Percentiles rank a stretch among this genome's conserved stretches.
Evolutionary conservation across 2,797 vertebrate genomes (phyloP).

Genomic region (Macropodus opercularis): DNA sequence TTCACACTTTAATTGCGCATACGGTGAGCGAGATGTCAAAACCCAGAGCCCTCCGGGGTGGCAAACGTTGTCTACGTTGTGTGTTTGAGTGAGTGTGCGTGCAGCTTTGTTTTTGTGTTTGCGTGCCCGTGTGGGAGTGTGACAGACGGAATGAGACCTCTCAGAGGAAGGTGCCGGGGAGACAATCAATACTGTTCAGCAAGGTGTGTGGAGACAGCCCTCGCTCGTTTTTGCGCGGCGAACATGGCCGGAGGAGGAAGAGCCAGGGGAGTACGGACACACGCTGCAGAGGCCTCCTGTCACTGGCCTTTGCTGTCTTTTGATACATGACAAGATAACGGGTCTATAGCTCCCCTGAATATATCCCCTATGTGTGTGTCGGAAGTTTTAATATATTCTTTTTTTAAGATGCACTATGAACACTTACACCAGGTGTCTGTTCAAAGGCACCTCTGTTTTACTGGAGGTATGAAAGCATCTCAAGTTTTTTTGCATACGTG

Average conservation of each 20-base stretch:
- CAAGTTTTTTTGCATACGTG: constrained; percentile 48
- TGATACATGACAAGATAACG: constrained; percentile 77
- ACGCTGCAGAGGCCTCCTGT: constrained; percentile 34
- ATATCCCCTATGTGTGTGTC: constrained; percentile 53
- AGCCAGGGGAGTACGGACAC: constrained; percentile 62
- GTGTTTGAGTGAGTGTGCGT: constrained; percentile 22
- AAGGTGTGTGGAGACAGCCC: constrained; percentile 60
- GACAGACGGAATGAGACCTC: constrained; percentile 79
- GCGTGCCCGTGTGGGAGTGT: constrained; percentile 63
- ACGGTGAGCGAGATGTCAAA: constrained; percentile 66
- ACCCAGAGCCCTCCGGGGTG: constrained; percentile 49
- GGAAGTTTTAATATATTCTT: constrained; percentile 38
- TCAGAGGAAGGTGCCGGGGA: constrained; percentile 66
- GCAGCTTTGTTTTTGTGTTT: constrained; percentile 22
- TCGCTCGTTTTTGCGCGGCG: constrained; percentile 59
- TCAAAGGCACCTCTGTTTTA: constrained; percentile 57
- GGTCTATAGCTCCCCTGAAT: constrained; percentile 67
- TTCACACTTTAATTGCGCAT: constrained; percentile 72
- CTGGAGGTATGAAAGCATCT: constrained; percentile 29
- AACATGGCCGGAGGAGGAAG: constrained; percentile 45
- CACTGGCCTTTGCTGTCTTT: constrained; percentile 55
- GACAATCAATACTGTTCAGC: constrained; percentile 78
- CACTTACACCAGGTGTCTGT: constrained; percentile 41
- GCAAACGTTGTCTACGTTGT: constrained; percentile 47
- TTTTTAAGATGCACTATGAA: constrained; percentile 41